A percentile compares a stretch with the other conserved stretches of the same genome.
Conservation (phyloP, 1,140 invertebrate species). For the Wasmannia auropunctata region DNA sequence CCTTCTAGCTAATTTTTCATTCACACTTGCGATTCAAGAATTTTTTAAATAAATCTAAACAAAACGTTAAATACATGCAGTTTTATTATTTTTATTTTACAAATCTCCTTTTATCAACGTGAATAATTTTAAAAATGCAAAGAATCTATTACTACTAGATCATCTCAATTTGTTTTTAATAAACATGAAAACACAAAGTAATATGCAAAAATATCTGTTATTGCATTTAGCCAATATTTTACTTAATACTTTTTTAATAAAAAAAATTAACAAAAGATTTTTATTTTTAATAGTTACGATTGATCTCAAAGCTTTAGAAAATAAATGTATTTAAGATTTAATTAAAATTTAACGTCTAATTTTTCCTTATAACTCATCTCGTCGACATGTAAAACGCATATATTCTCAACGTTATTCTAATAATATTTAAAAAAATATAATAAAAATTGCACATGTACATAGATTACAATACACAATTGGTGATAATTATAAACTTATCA, state of each 20-base stretch:
- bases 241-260: neutral
- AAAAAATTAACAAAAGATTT: neutral
- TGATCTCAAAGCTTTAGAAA: neutral
- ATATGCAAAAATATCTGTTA: neutral
- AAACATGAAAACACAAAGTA: neutral
- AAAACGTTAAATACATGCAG: neutral
- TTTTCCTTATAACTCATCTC: too few species aligned
- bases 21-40: neutral
- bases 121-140: neutral
- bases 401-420: neutral
- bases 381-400: neutral
- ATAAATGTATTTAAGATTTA: neutral
- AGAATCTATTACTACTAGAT: neutral
- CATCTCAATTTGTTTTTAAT: neutral
- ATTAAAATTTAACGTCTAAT: neutral
- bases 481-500: too few species aligned
- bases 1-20: neutral
- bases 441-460: too few species aligned
- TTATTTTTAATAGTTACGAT: neutral
- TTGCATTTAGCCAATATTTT: neutral
- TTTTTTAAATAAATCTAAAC: neutral
- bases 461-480: too few species aligned
- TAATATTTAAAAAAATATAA: neutral
- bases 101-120: neutral
- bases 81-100: neutral